Evolutionary conservation across 2,888 invertebrate species (phyloP), one percentile per base, ranked within the genome.

Genomic region (Leptinotarsa rubiginosa): DNA sequence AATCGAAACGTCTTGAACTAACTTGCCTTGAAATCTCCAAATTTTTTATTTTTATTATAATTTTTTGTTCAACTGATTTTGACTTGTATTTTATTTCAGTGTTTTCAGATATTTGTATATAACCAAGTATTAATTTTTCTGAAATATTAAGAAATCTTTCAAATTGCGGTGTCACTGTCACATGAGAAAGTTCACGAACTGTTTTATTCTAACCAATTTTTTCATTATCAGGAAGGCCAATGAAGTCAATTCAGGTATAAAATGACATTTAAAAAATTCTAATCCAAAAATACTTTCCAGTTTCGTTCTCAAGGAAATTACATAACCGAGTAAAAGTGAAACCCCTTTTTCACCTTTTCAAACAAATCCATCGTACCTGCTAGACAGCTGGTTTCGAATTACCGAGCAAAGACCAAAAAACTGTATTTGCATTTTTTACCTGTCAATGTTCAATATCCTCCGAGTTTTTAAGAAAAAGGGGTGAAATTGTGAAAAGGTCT

Each of bases 391-490:
- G 75, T 75, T 69, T 71, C 65, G 52, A 20, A 65, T 75, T 75
- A 71, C 75, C 41, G 69, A 25, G 56, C 69, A 65, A 65, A 25
- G 59, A 64, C 47, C 56, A 75, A 71, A 77, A 75, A 77, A 72
- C 73, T 72, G 74, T 73, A 79, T 79, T 79, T 79, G 79, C 79
- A 79, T 79, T 79, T 79, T 79, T 79, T 79, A 79, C 79, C 79
- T 79, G 79, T 76, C 74, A 72, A 52, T 72, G 69, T 75, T 62
- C 77, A 70, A 77, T 75, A 72, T 77, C 78, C 76, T 73, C 72
- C 73, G 74, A 70, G 70, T 76, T 75, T 79, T 75, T 77, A 72
- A 75, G 75, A 72, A 75, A 75, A 77, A 79, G 76, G 77, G 77
- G 77, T 77, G 73, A 75, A 78, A 72, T 70, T 65, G 62, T 69